phyloP scores from a whole-genome alignment of 2,797 vertebrate species.

The Phyllotis vaccarum region DNA sequence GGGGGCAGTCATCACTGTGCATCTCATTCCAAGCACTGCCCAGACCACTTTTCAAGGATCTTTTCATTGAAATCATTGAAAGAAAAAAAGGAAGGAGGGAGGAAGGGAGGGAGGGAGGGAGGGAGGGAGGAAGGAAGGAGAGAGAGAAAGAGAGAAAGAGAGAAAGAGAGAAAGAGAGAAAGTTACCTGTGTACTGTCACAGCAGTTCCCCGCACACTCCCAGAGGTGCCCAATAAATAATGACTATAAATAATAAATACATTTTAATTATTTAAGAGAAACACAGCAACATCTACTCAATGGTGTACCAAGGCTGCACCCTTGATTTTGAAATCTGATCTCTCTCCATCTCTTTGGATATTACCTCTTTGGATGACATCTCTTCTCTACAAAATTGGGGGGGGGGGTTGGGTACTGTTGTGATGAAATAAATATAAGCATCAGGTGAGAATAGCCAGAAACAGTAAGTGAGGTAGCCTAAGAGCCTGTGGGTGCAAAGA shows the following conservation, averaged over 20 bases:
- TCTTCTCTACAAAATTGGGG: not conserved
- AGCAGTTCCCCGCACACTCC: not conserved
- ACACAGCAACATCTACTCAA: not conserved
- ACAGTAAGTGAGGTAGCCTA: not conserved
- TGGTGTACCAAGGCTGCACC: too few species aligned
- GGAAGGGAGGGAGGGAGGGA: too few species aligned
- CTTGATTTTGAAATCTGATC: not conserved
- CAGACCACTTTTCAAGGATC: too few species aligned
- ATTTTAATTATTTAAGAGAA: not conserved
- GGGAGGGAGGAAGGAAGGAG: too few species aligned
- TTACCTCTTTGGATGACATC: not conserved
- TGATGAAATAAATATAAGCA: not conserved
- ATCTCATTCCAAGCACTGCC: not conserved
- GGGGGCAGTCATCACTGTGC: not conserved
- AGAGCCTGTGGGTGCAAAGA: not conserved
- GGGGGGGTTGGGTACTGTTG: not conserved
- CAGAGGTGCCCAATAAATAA: not conserved
- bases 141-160: too few species aligned
- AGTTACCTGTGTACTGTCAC: not conserved
- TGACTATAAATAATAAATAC: too few species aligned
- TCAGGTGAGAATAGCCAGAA: rapidly evolving
- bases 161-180: not conserved
- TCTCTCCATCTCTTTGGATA: not conserved
- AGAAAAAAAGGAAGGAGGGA: too few species aligned
- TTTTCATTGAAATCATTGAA: not conserved